Percentiles rank a stretch among this genome's conserved stretches.
phyloP scores from a whole-genome alignment of 2,888 invertebrate species.

The Netelia melanura region DNA sequence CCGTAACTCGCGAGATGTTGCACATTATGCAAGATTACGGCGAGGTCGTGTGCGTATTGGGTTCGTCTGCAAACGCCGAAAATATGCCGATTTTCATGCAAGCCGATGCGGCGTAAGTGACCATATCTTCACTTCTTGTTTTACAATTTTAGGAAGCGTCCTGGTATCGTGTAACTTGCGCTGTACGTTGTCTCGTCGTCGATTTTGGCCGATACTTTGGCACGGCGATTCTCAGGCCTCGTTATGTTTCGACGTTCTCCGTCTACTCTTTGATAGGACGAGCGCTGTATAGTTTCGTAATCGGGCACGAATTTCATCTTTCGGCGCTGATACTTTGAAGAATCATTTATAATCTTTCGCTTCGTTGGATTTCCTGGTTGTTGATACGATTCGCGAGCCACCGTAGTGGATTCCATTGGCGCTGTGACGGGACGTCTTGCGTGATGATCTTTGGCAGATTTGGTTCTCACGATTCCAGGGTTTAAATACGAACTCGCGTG shows the following conservation, averaged over 20 bases:
- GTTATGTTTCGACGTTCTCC: constrained; percentile 44
- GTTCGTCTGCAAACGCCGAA: constrained; percentile 95
- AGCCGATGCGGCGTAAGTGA: constrained; percentile 92
- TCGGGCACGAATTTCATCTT: constrained; percentile 70
- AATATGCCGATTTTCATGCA: constrained; percentile 97
- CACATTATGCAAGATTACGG: constrained; percentile 98
- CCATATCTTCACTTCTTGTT: constrained; percentile 38
- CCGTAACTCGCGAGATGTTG: constrained; percentile 96
- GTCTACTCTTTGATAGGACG: constrained; percentile 65
- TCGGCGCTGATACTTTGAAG: constrained; percentile 47
- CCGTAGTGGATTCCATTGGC: constrained; percentile 70
- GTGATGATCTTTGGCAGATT: constrained; percentile 51
- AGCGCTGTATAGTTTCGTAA: constrained; percentile 69
- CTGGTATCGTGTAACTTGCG: constrained; percentile 73
- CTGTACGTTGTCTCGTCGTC: constrained; percentile 70
- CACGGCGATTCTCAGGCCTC: constrained; percentile 29
- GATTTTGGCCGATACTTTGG: constrained; percentile 66
- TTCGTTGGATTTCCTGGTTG: constrained; percentile 30
- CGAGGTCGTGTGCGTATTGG: constrained; percentile 97
- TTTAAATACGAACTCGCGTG: constrained; percentile 71
- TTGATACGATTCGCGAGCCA: constrained; percentile 72
- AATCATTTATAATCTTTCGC: constrained; percentile 23
- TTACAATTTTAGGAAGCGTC: constrained; percentile 61
- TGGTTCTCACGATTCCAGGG: constrained; percentile 63
- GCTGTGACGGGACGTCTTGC: constrained; percentile 52